Evolutionary conservation across 2,797 vertebrate species (phyloP), one percentile per base, ranked within the genome.

Genomic region (Rhincodon typus): DNA sequence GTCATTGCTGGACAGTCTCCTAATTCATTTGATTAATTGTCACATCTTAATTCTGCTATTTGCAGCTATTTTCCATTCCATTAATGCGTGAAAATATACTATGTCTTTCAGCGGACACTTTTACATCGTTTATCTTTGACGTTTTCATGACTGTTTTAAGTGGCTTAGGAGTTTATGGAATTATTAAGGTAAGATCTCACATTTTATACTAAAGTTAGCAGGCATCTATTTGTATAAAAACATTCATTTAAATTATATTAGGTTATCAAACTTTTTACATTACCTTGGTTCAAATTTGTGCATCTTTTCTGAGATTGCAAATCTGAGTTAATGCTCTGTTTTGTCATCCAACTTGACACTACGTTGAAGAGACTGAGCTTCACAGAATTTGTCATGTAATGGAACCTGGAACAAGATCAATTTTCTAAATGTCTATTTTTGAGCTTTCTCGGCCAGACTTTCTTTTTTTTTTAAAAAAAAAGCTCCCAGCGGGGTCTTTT

Each of bases 121-220:
- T 74, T 72, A 50, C 94, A 95, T 77, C 69, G 23, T 50, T 95
- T 53, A 17, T 77, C 42, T 77, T 72, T 77, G 94, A 95, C 46
- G 5, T 95, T 95, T 95, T 53, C 42, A 46, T 95, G 69, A 50
- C 50, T 95, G 27, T 46, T 34, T 12, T 95, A 70, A 74, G 94
- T 74, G 94, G 42, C 67, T 21, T 95, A 34, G 67, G 42, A 74
- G 50, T 53, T 95, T 95, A 95, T 95, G 94, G 70, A 53, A 72
- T 95, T 95, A 74, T 95, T 77, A 95, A 77, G 94, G 94, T 95
- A 95, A 95, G 42, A 57, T 74, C 50, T 34, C 7, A 19, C 50
- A 53, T 8, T 95, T 50, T 95, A 34, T 57, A 19, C 30, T 93
- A 93, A 42, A 25, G 27, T 91, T 69, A 38, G 30, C 57, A 91